Conservation (phyloP, 2,888 invertebrate species). For the Agriopis leucophaearia region DNA sequence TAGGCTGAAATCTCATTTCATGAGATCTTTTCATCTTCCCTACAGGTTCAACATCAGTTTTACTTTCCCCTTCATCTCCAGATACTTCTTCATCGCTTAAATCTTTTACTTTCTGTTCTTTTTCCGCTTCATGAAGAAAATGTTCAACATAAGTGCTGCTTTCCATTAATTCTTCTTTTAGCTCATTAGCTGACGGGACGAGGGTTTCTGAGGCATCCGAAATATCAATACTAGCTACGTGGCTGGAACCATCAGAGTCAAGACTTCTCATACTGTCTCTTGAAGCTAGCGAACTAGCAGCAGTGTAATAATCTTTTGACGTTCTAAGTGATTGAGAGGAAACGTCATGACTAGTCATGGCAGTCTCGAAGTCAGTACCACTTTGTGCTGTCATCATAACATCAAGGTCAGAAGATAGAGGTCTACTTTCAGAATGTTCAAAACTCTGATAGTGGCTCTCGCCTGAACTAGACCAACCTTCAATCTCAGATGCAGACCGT, state of each 20-base stretch:
- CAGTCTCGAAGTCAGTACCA: slow-evolving; percentile 95
- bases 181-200: slow-evolving; percentile 95
- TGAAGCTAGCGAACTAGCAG: slow-evolving; percentile 94
- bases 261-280: slow-evolving; percentile 96
- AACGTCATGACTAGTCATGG: slow-evolving; percentile 92
- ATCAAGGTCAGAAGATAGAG: slow-evolving; percentile 95
- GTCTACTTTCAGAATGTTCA: slow-evolving; percentile 93
- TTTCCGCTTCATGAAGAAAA: slow-evolving; percentile 78
- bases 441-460: slow-evolving; percentile 96
- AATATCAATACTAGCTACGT: slow-evolving; percentile 95
- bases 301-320: slow-evolving; percentile 95
- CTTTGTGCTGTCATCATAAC: slow-evolving; percentile 91
- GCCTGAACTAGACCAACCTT: slow-evolving; percentile 94
- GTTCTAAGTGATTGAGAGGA: slow-evolving; percentile 91
- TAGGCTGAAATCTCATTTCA: slow-evolving; percentile 95
- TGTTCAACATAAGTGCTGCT: slow-evolving; percentile 87
- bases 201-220: slow-evolving; percentile 97
- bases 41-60: slow-evolving; percentile 84
- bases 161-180: slow-evolving; percentile 90
- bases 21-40: slow-evolving; percentile 95
- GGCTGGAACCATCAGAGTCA: slow-evolving; percentile 95
- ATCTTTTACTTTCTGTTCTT: slow-evolving; percentile 77
- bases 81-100: slow-evolving; percentile 83
- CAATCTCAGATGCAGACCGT: slow-evolving; percentile 92
- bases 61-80: slow-evolving; percentile 85